These are phyloP conservation scores for Leucoraja ocellata DNA, from an alignment of 2,797 vertebrate genomes.

Conservation along the genomic window DNA sequence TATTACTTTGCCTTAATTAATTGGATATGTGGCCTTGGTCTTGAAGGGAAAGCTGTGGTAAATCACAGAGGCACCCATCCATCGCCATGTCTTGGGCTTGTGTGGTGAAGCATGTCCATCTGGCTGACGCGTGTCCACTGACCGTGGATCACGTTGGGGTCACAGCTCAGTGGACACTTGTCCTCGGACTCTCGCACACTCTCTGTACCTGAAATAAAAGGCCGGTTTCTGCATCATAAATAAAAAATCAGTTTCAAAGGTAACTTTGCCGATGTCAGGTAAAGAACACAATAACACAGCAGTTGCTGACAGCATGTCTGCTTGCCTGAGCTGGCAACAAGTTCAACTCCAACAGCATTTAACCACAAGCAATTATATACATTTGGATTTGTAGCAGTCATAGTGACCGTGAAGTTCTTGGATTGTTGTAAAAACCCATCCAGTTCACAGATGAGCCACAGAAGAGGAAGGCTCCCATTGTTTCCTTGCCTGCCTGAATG, in stretches of 20 bases:
- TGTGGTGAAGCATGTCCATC: neutral
- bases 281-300: too few relatives aligned
- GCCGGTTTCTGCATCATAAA: neutral
- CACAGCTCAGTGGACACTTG: neutral
- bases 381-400: too few relatives aligned
- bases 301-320: too few relatives aligned
- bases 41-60: neutral
- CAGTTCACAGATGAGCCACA: too few relatives aligned
- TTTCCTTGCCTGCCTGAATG: too few relatives aligned
- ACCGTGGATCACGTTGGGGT: neutral
- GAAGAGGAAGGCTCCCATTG: too few relatives aligned
- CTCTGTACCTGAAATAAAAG: neutral
- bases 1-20: neutral
- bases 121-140: neutral
- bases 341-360: too few relatives aligned
- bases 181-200: neutral
- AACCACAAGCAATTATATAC: too few relatives aligned
- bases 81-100: too few relatives aligned
- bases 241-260: neutral
- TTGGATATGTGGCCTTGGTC: neutral
- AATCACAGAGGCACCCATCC: neutral
- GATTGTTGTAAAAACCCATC: too few relatives aligned
- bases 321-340: too few relatives aligned
- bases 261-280: neutral
- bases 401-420: too few relatives aligned